Base-by-base conservation (phyloP, 1,140 invertebrate genomes). In the Lutraria rhynchaena region DNA sequence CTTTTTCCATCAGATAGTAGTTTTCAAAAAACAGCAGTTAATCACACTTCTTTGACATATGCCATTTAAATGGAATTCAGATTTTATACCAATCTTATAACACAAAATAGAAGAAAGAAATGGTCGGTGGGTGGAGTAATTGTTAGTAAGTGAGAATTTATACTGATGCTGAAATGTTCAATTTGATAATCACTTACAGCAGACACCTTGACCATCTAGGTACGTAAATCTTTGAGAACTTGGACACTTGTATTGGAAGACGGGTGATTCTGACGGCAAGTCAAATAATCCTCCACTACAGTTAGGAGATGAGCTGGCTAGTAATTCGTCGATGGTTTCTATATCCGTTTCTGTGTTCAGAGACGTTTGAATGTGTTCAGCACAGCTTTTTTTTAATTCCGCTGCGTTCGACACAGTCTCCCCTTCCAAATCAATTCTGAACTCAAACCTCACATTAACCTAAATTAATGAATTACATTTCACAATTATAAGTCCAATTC, bases 131-230 rank as follows among this genome's bases (percentile, higher is more conserved):
- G n/a, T n/a, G n/a, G n/a, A n/a, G n/a, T n/a, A n/a, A n/a, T n/a
- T n/a, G n/a, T n/a, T n/a, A n/a, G n/a, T n/a, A n/a, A n/a, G n/a
- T n/a, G n/a, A n/a, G n/a, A n/a, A n/a, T n/a, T n/a, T n/a, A n/a
- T n/a, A n/a, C n/a, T n/a, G n/a, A n/a, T n/a, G n/a, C n/a, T n/a
- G n/a, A n/a, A n/a, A n/a, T n/a, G n/a, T n/a, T n/a, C n/a, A 41
- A 41, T 41, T 41, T 41, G 3, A 19, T 35, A n/a, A 4, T 17
- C 24, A 75, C 73, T 61, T 49, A 75, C 73, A 75, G 27, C 73
- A 75, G 3, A 31, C 9, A 11, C 19, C 19, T 49, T 37, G 7
- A 53, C 51, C 33, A 22, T 11, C 57, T n/a, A n/a, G 7, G 27
- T 17, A 5, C 2, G 15, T 3, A 49, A 51, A 61, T 24, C 41